phyloP scores from a whole-genome alignment of 1,140 invertebrate genomes.

The Mesaphorura yosii region DNA sequence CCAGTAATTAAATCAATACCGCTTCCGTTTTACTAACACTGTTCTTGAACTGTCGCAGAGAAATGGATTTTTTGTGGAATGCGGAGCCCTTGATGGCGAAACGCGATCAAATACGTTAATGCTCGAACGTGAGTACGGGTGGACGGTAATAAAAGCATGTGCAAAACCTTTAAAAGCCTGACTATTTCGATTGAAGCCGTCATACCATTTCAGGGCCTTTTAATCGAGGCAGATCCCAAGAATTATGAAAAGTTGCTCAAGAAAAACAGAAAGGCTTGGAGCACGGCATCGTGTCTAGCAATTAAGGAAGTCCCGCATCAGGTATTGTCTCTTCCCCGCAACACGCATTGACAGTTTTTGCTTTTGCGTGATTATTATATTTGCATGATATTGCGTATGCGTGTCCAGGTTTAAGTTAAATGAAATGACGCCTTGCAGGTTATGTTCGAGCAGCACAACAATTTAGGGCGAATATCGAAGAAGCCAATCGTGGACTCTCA shows the following conservation, averaged over 20 bases:
- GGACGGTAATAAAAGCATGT: constrained; percentile 18
- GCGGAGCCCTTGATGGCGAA: constrained; percentile 33
- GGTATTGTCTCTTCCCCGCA: no score
- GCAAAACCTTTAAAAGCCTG: background rate
- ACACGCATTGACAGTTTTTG: no score
- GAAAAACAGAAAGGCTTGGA: constrained; percentile 33
- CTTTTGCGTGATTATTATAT: no score
- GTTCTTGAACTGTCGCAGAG: constrained; percentile 8
- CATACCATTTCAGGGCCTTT: constrained; percentile 33
- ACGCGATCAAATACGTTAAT: constrained; percentile 27
- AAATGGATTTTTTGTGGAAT: constrained; percentile 34
- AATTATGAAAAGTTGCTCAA: constrained; percentile 32
- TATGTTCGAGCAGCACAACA: constrained; percentile 36
- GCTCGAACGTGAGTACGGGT: constrained; percentile 23
- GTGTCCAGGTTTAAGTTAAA: no score
- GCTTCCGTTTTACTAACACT: background rate
- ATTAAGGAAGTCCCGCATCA: constrained; percentile 32
- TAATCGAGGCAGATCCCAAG: constrained; percentile 37
- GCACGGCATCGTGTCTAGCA: constrained; percentile 32
- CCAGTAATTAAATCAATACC: background rate
- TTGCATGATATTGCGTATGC: no score
- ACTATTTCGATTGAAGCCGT: constrained; percentile 5
- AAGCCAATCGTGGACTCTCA: constrained; percentile 14
- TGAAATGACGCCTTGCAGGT: constrained; percentile 32
- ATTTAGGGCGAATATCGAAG: constrained; percentile 35